Evolutionary conservation across 2,888 invertebrate genomes (phyloP).

Genomic region (Schizaphis graminum): DNA sequence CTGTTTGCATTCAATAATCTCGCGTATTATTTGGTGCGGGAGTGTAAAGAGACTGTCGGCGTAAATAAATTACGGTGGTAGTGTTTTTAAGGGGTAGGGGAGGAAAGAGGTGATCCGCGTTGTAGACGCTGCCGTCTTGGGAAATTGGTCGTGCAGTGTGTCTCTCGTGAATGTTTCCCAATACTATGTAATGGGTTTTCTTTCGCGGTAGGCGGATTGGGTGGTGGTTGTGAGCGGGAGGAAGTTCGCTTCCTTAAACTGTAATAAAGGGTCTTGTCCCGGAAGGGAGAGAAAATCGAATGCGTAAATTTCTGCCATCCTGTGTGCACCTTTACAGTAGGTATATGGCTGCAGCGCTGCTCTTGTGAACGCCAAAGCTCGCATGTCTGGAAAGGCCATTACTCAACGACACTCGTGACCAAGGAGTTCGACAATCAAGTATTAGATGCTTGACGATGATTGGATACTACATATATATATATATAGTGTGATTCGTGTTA

Average conservation of each 20-base stretch:
- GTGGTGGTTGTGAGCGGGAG: not conserved
- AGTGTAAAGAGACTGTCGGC: conserved; percentile 26
- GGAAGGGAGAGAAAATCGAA: conserved; percentile 59
- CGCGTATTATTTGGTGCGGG: not conserved
- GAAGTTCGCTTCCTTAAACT: conserved; percentile 54
- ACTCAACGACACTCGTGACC: conserved; percentile 40
- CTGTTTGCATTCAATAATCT: conserved; percentile 60
- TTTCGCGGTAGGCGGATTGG: not conserved
- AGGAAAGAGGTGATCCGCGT: not conserved
- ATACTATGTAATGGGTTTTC: conserved; percentile 57
- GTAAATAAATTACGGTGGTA: conserved; percentile 51
- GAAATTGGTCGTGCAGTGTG: conserved; percentile 51
- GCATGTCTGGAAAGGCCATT: conserved; percentile 31
- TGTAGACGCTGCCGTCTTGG: conserved; percentile 40
- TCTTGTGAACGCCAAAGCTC: conserved; percentile 19
- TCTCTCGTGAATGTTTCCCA: conserved; percentile 53
- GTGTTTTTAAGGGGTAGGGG: not conserved
- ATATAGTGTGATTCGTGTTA: not conserved
- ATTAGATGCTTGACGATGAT: conserved; percentile 35
- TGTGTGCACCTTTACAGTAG: not conserved
- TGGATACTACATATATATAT: not conserved
- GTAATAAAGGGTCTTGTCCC: conserved; percentile 55
- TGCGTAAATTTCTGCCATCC: conserved; percentile 22
- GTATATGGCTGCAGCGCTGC: no score
- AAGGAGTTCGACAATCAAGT: conserved; percentile 13